These are phyloP conservation scores for Mixornis gularis DNA, from an alignment of 2,113 vertebrate genomes.

Conservation along the genomic window DNA sequence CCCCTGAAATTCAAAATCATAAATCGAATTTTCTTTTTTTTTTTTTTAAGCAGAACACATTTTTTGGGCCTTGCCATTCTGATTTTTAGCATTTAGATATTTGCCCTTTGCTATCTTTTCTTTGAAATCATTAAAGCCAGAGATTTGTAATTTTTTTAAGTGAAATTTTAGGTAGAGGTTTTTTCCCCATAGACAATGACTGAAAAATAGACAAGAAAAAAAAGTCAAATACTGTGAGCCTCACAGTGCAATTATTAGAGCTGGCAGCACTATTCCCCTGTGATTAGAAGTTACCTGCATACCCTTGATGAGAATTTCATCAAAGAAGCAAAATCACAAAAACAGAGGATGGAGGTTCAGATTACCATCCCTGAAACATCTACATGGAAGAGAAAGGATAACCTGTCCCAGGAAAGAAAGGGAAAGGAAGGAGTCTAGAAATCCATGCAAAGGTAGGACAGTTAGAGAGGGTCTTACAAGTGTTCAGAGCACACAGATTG, in stretches of 20 bases:
- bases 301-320: not conserved
- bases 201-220: not conserved
- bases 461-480: not conserved
- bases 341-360: not conserved
- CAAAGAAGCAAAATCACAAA: conserved; percentile 4
- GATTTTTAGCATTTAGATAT: not conserved
- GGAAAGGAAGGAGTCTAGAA: not conserved
- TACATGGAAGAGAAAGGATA: not conserved
- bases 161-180: not conserved
- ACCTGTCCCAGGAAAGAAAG: not conserved
- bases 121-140: not conserved
- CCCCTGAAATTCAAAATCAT: not conserved
- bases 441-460: not conserved
- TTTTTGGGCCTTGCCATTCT: not conserved
- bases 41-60: not conserved
- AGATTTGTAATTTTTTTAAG: not conserved
- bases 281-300: not conserved
- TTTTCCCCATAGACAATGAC: not conserved
- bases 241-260: not conserved
- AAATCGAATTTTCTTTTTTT: not conserved
- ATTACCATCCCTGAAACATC: not conserved
- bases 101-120: not conserved
- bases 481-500: not conserved
- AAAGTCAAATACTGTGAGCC: not conserved
- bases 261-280: not conserved